phyloP scores from a whole-genome alignment of 1,140 invertebrate species.

The Meteorus sp. region DNA sequence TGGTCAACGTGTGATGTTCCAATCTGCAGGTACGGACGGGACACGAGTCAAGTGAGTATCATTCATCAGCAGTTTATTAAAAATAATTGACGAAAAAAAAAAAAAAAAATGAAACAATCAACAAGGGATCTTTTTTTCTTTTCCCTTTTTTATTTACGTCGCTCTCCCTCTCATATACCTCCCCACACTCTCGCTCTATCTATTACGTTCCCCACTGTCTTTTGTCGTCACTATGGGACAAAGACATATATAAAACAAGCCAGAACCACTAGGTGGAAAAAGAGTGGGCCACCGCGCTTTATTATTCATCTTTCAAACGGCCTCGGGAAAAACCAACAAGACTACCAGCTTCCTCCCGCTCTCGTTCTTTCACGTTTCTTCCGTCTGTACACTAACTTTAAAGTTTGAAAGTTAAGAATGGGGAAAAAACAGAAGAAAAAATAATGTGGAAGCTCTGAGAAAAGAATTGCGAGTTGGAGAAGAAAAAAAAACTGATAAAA shows the following conservation, averaged over 20 bases:
- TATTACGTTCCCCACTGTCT: too few relatives aligned
- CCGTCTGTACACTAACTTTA: constrained; percentile 25
- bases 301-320: constrained; percentile 27
- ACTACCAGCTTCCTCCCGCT: too few relatives aligned
- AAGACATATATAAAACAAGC: not conserved
- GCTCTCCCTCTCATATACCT: not conserved
- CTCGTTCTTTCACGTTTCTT: too few relatives aligned
- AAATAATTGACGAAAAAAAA: not conserved
- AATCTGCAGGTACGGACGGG: constrained; percentile 65
- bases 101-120: constrained; percentile 6
- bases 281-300: constrained; percentile 19
- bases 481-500: not conserved
- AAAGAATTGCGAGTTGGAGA: too few relatives aligned
- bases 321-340: constrained; percentile 25
- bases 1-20: constrained; percentile 72
- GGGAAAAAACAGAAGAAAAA: constrained; percentile 2
- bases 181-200: too few relatives aligned
- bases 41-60: constrained; percentile 65
- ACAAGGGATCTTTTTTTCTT: not conserved
- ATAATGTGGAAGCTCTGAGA: constrained; percentile 1
- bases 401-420: constrained; percentile 12
- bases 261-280: constrained; percentile 5
- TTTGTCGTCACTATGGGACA: not conserved
- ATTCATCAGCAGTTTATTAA: not conserved
- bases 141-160: not conserved